These are phyloP conservation scores for Cataglyphis cursor DNA, from an alignment of 2,888 invertebrate species.

Conservation along the genomic window DNA sequence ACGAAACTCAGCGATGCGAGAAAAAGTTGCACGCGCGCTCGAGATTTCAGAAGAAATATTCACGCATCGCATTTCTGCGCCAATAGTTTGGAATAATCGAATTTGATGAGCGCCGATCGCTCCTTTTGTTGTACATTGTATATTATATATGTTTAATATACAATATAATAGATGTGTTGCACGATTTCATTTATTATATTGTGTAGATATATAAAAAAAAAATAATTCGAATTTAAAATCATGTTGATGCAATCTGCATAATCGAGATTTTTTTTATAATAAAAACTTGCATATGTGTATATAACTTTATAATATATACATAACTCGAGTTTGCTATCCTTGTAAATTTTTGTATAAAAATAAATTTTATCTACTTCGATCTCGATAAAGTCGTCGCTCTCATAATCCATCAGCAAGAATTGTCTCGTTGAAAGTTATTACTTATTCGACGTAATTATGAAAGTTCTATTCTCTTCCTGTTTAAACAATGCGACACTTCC, in stretches of 20 bases:
- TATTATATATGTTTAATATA: no score
- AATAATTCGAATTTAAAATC: background rate
- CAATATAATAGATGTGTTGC: background rate
- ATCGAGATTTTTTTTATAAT: background rate
- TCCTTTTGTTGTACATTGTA: background rate
- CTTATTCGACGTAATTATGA: conserved; percentile 24
- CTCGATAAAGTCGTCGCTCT: background rate
- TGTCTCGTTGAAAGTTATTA: conserved; percentile 12
- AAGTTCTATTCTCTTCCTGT: conserved; percentile 20
- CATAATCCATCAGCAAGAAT: background rate
- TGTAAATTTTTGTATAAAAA: conserved; percentile 4
- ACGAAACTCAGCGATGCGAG: background rate
- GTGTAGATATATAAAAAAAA: background rate
- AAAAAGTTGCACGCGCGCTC: background rate
- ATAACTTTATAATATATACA: background rate
- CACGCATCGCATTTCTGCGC: background rate
- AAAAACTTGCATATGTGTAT: background rate
- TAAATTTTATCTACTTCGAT: conserved; percentile 13
- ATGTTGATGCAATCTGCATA: background rate
- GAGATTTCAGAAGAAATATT: background rate
- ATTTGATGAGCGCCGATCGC: background rate
- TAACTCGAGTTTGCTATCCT: background rate
- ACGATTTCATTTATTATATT: background rate
- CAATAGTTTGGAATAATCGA: background rate
- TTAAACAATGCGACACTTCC: conserved; percentile 31